Evolutionary conservation across 2,797 vertebrate species (phyloP).

Genomic region (Enteromius radiatus): DNA sequence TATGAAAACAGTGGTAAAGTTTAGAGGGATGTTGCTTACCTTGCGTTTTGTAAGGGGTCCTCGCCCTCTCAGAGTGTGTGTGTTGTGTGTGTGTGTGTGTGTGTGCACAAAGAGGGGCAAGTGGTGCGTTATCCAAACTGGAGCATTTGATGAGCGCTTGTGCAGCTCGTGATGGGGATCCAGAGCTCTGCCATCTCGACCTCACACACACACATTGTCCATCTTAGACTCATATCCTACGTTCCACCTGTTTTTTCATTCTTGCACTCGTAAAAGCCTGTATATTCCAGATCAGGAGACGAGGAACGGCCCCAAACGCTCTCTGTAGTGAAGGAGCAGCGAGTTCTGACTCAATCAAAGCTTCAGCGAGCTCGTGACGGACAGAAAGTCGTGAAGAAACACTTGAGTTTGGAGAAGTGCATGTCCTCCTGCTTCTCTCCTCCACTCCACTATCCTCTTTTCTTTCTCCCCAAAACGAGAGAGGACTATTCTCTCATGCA

Average conservation of each 20-base stretch:
- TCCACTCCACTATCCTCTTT: slow-evolving; percentile 1
- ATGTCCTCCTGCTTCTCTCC: background rate
- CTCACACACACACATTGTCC: slow-evolving; percentile 65
- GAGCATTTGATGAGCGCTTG: slow-evolving; percentile 55
- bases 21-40: slow-evolving; percentile 71
- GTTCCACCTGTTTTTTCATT: slow-evolving; percentile 19
- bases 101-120: slow-evolving; percentile 33
- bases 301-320: background rate
- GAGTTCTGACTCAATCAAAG: slow-evolving; percentile 10
- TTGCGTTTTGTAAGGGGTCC: slow-evolving; percentile 66
- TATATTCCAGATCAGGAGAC: slow-evolving; percentile 9
- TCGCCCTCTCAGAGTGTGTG: slow-evolving; percentile 51
- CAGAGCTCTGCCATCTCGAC: slow-evolving; percentile 52
- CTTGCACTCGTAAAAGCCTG: background rate
- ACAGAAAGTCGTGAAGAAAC: slow-evolving; percentile 15
- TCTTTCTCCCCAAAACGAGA: background rate
- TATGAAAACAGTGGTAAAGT: slow-evolving; percentile 50
- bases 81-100: slow-evolving; percentile 38
- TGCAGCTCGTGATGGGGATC: slow-evolving; percentile 56
- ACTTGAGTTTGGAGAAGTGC: slow-evolving; percentile 13
- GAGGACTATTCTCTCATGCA: slow-evolving; percentile 41
- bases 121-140: slow-evolving; percentile 60
- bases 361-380: background rate
- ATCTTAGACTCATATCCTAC: slow-evolving; percentile 25
- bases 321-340: background rate